Percentiles rank a stretch among this genome's conserved stretches.
Conservation (phyloP, 2,113 vertebrate species). For the Ivindomyrus marchei region DNA sequence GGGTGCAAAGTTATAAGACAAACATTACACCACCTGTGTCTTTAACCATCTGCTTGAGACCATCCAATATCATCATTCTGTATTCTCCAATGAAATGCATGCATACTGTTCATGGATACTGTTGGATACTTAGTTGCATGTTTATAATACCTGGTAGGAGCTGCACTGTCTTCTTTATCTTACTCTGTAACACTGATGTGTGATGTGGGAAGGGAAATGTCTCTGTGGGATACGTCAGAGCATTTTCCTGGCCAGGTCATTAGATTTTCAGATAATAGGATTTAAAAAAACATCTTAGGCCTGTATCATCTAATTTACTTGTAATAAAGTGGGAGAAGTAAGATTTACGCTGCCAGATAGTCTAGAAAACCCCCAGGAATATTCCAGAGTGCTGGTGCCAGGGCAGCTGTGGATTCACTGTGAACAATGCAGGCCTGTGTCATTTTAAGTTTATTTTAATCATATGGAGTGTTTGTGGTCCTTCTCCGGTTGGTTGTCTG, state of each 20-base stretch:
- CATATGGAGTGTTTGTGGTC: background rate
- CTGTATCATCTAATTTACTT: background rate
- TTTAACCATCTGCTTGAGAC: background rate
- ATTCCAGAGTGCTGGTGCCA: background rate
- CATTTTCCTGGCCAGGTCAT: background rate
- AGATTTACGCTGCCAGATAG: background rate
- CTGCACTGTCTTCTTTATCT: background rate
- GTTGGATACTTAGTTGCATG: too few species aligned
- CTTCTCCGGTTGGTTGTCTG: background rate
- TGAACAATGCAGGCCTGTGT: background rate
- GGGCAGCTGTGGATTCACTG: background rate
- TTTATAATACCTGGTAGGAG: background rate
- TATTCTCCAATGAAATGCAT: background rate
- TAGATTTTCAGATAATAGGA: background rate
- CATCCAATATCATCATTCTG: background rate
- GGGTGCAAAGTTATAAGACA: background rate
- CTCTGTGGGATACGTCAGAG: background rate
- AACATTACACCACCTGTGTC: background rate
- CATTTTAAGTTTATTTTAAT: background rate
- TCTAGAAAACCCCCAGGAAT: background rate
- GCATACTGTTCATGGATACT: background rate
- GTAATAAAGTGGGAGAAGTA: background rate
- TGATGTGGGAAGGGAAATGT: background rate
- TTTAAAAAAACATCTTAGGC: background rate
- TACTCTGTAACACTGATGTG: background rate